Evolutionary conservation across 2,888 invertebrate species (phyloP).

Genomic region (Drosophila robusta): DNA sequence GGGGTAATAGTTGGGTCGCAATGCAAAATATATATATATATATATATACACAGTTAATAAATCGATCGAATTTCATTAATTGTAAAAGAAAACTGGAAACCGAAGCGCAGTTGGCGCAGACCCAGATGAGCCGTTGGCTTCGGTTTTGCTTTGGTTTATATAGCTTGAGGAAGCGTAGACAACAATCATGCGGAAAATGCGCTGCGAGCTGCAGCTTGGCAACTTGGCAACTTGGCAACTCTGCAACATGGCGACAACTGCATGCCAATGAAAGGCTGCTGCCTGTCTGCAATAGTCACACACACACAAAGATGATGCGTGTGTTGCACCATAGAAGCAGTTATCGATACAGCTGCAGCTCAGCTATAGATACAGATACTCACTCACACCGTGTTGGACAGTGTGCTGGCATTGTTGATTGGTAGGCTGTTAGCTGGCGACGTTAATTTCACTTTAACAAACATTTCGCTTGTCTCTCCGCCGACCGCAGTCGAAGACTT

Average conservation of each 20-base stretch:
- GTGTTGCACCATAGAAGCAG: conserved; percentile 35
- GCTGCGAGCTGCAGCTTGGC: conserved; percentile 22
- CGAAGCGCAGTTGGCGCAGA: conserved; percentile 13
- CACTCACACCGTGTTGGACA: conserved; percentile 36
- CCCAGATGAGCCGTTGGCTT: conserved; percentile 29
- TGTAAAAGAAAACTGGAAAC: conserved; percentile 74
- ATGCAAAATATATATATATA: conserved; percentile 26
- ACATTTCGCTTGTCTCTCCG: conserved; percentile 78
- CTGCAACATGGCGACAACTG: conserved; percentile 64
- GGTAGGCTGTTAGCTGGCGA: conserved; percentile 73
- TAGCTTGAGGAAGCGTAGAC: conserved; percentile 62
- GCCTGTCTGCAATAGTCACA: conserved; percentile 34
- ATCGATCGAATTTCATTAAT: conserved; percentile 83
- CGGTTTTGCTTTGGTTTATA: conserved; percentile 16
- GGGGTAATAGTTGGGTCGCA: conserved; percentile 5
- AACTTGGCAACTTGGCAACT: conserved; percentile 34
- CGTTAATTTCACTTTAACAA: conserved; percentile 82
- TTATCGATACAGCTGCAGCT: conserved; percentile 15
- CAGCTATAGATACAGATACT: conserved; percentile 23
- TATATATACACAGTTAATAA: conserved; percentile 81
- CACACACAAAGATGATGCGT: conserved; percentile 26
- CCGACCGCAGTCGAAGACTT: conserved; percentile 45
- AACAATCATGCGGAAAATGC: conserved; percentile 75
- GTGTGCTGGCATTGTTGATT: conserved; percentile 74
- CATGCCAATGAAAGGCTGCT: conserved; percentile 64